Percentiles rank a stretch among this genome's conserved stretches.
Evolutionary conservation across 1,140 invertebrate species (phyloP).

Genomic region (Panagrolaimus sp.): DNA sequence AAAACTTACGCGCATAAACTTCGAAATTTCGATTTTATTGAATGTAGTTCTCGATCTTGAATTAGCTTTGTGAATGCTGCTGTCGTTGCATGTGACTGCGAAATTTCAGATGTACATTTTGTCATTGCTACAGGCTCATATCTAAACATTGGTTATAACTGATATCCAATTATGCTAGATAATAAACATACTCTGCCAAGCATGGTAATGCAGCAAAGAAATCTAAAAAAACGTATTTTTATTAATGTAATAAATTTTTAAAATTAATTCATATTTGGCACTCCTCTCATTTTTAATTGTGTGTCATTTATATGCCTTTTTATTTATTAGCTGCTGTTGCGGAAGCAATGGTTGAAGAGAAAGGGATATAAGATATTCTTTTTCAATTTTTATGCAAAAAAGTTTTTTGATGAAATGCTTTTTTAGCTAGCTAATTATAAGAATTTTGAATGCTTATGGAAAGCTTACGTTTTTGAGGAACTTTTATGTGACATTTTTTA

Average conservation of each 20-base stretch:
- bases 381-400: no score
- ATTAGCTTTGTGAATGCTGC: background rate
- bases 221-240: conserved; percentile 6
- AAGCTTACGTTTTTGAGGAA: no score
- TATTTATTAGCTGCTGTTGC: no score
- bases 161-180: no score
- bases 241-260: background rate
- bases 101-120: background rate
- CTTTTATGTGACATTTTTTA: no score
- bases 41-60: background rate
- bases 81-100: background rate
- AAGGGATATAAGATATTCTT: no score
- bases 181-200: background rate
- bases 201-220: background rate
- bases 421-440: no score
- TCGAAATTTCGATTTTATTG: background rate
- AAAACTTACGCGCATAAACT: background rate
- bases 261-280: background rate
- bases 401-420: no score
- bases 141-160: no score
- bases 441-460: no score
- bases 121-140: conserved; percentile 8
- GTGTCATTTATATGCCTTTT: no score
- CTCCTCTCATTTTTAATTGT: background rate
- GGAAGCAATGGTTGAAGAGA: no score